Percentiles rank a stretch among this genome's conserved stretches.
Conservation (phyloP, 2,113 vertebrate species). For the Melanocharis versteri region DNA sequence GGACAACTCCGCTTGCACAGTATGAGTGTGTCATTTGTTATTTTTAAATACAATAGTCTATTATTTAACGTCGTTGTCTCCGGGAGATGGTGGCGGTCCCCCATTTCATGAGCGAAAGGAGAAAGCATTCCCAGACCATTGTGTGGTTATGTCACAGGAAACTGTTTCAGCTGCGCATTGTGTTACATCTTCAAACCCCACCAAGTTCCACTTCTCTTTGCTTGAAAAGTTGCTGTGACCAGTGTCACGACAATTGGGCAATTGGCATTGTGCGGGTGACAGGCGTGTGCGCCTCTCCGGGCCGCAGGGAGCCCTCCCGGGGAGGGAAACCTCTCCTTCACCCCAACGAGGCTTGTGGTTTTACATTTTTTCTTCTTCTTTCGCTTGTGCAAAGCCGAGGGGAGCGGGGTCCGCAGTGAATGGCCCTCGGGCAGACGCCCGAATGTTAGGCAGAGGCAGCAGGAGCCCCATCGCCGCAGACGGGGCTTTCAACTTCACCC, state of each 20-base stretch:
- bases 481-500: neutral
- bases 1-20: conserved; percentile 12
- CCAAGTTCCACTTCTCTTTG: neutral
- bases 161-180: conserved; percentile 9
- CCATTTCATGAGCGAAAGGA: conserved; percentile 43
- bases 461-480: neutral
- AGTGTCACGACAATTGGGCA: neutral
- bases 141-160: conserved; percentile 57
- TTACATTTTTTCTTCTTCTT: neutral
- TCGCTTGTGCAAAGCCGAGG: neutral
- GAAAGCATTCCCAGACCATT: conserved; percentile 46
- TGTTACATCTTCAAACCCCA: conserved; percentile 20
- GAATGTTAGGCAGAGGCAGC: neutral
- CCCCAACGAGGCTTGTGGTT: neutral
- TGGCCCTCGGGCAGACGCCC: neutral
- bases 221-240: conserved; percentile 39
- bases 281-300: neutral
- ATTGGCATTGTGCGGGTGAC: neutral
- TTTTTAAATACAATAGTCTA: conserved; percentile 57
- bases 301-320: neutral
- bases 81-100: conserved; percentile 43
- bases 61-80: conserved; percentile 52
- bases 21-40: conserved; percentile 35
- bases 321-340: neutral
- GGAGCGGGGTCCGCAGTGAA: neutral